Evolutionary conservation across 2,113 vertebrate genomes (phyloP), one percentile per base, ranked within the genome.

Genomic region (Noctilio leporinus): DNA sequence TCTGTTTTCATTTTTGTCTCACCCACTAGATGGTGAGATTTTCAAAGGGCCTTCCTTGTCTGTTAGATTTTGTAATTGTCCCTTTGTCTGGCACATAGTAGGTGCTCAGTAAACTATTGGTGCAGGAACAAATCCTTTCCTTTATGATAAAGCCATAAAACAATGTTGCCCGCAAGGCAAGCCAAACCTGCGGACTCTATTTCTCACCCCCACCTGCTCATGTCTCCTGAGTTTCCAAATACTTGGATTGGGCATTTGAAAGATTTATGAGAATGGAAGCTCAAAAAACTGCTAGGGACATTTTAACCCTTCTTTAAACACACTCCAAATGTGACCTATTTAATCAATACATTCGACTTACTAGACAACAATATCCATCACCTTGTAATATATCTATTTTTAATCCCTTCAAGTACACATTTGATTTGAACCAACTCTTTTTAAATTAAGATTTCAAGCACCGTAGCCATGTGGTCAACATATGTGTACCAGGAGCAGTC

Each of bases 391-490:
- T 83, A 40, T 65, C 11, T 95, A 35, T 80, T 88, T 84, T 76
- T 96, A 75, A 78, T 70, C 16, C 69, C 33, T 49, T 89, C 47
- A 94, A 86, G 72, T 80, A 88, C 78, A 77, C 53, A 86, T 90
- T 93, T 97, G 72, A 96, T 96, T 97, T 91, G 88, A 95, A 80
- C 59, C 40, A 90, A 84, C 28, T 94, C 80, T 93, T 89, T 77
- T 94, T 62, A 72, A 94, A 95, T 93, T 95, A 96, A 93, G 95
- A 97, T 95, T 95, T 89, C 88, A 95, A 93, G 82, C 78, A 45
- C 92, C 83, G 4, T 59, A 89, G 64, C 83, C 92, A 93, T 96
- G 91, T 95, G 93, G 77, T 92, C 91, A 86, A 78, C 76, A 33
- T 65, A 93, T 96, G 93, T 95, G 57, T 80, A 64, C 94, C 67